Conservation (phyloP, 2,888 invertebrate genomes). For the Dasysyrphus albostriatus region DNA sequence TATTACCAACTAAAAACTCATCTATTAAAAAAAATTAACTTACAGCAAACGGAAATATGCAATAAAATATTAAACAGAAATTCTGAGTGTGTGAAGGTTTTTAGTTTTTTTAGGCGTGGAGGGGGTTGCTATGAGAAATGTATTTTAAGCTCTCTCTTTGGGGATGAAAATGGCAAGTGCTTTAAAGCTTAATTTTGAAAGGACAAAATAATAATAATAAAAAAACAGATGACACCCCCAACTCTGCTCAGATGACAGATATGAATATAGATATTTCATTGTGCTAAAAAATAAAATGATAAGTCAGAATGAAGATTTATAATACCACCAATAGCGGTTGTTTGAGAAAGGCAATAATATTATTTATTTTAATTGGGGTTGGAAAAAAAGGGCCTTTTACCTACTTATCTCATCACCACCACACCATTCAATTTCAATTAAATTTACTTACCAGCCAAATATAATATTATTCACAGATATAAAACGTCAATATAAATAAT, state of each 20-base stretch:
- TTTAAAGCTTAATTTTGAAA: not conserved
- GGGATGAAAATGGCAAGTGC: constrained; percentile 1
- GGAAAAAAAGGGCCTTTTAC: not conserved
- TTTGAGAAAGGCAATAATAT: not conserved
- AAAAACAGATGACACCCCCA: not conserved
- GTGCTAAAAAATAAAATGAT: not conserved
- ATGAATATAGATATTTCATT: not conserved
- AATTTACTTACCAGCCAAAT: not conserved
- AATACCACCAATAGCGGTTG: no score
- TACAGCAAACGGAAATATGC: constrained; percentile 5
- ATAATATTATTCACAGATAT: not conserved
- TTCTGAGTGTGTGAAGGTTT: not conserved
- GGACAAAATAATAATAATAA: not conserved
- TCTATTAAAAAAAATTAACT: not conserved
- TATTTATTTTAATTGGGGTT: not conserved
- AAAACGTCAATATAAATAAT: not conserved
- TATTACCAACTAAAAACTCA: not conserved
- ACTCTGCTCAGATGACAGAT: not conserved
- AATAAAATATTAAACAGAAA: not conserved
- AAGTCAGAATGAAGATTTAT: not conserved
- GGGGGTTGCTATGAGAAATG: not conserved
- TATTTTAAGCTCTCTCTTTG: not conserved
- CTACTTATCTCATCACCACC: not conserved
- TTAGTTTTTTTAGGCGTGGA: not conserved
- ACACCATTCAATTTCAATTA: not conserved